phyloP scores from a whole-genome alignment of 2,888 invertebrate species.

The Microctonus hyperodae region DNA sequence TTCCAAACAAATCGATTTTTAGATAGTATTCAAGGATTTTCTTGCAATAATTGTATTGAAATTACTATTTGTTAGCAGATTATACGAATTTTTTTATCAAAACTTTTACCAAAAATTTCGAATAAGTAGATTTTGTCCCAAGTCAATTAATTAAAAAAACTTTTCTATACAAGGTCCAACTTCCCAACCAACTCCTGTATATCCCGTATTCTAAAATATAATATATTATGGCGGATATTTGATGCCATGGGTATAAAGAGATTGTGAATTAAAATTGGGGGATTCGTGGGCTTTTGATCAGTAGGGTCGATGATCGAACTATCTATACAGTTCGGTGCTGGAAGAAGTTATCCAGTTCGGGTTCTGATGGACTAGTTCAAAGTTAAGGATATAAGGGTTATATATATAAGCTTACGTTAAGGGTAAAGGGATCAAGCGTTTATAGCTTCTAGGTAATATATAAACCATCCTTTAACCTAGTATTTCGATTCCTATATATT shows the following conservation, averaged over 20 bases:
- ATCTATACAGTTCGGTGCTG: background rate
- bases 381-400: background rate
- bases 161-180: too few species aligned
- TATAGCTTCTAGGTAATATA: background rate
- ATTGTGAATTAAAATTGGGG: slow-evolving; percentile 1
- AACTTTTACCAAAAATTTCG: too few species aligned
- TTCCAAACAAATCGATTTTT: too few species aligned
- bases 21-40: too few species aligned
- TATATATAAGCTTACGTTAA: background rate
- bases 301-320: background rate
- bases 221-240: background rate
- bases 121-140: too few species aligned
- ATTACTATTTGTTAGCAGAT: too few species aligned
- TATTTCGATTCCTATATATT: background rate
- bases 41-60: too few species aligned
- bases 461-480: background rate
- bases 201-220: background rate
- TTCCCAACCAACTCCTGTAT: too few species aligned
- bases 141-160: too few species aligned
- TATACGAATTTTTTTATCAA: too few species aligned
- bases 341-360: slow-evolving; percentile 10
- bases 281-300: slow-evolving; percentile 2
- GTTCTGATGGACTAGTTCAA: slow-evolving; percentile 2
- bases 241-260: background rate
- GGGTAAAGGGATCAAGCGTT: slow-evolving; percentile 7